Evolutionary conservation across 2,888 invertebrate species (phyloP), one percentile per base, ranked within the genome.

Genomic region (Melangyna quadrimaculata): DNA sequence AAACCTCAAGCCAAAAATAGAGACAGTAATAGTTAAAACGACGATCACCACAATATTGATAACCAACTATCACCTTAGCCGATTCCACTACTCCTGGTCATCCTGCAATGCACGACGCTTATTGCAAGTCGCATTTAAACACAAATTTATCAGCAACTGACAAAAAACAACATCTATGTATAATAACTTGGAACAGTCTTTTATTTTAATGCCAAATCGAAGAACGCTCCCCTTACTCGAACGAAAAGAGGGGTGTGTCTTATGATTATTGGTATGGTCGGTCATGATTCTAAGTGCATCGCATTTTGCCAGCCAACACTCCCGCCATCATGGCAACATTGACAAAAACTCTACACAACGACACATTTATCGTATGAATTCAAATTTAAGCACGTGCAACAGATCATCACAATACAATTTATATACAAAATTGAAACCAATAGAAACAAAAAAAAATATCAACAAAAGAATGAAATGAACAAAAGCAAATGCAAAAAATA

Each of bases 371-470:
- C n/a, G 17, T 48, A 69, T 65, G 6, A 71, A 75, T 71, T 82
- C 32, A 61, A 73, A 70, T 61, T 32, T 22, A 67, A 80, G 72
- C 84, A 84, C 84, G 84, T 84, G 84, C 80, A 84, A 4, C 19
- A 53, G 59, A 48, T 72, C 84, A 67, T 67, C 71, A 84, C n/a
- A n/a, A n/a, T n/a, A n/a, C n/a, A n/a, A n/a, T n/a, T n/a, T n/a
- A n/a, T n/a, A 69, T 72, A 63, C 17, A 72, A 35, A 75, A 77
- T 71, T 61, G n/a, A 61, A 79, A n/a, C 6, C 17, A 72, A 51
- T 48, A 71, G n/a, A n/a, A n/a, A n/a, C n/a, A n/a, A n/a, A n/a
- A n/a, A n/a, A n/a, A 17, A 75, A 51, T 61, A 32, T 19, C 35
- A 73, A 57, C 35, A 55, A 22, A 43, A 43, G 40, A 51, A 65